Evolutionary conservation across 2,888 invertebrate genomes (phyloP).

Genomic region (Drosophila subquinaria): DNA sequence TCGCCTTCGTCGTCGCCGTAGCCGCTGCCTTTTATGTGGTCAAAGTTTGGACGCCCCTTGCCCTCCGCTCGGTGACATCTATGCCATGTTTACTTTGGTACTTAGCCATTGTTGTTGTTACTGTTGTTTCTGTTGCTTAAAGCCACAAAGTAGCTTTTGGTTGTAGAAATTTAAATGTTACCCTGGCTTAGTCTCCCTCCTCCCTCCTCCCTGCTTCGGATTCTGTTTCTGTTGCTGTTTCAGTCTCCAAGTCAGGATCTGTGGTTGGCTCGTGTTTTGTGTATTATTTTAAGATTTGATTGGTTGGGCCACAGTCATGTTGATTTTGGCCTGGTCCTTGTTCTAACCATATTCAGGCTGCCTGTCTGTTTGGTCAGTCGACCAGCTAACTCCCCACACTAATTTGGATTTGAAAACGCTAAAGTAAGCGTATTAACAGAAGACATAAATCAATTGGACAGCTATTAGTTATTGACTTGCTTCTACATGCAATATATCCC

Average conservation of each 20-base stretch:
- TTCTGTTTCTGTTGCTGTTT: background rate
- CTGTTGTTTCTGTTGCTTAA: constrained; percentile 60
- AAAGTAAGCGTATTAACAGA: background rate
- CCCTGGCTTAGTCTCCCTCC: constrained; percentile 42
- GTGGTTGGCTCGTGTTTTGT: constrained; percentile 64
- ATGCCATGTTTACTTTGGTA: constrained; percentile 80
- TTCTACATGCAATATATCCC: constrained; percentile 9
- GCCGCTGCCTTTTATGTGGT: constrained; percentile 65
- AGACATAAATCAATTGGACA: constrained; percentile 3
- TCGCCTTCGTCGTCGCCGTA: constrained; percentile 34
- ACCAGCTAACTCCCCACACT: constrained; percentile 9
- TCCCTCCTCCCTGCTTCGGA: background rate
- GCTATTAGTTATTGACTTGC: background rate
- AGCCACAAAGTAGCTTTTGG: constrained; percentile 84
- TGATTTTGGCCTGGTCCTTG: constrained; percentile 42
- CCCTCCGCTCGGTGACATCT: constrained; percentile 63
- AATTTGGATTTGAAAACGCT: constrained; percentile 41
- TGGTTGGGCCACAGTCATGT: constrained; percentile 54
- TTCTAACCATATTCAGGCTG: constrained; percentile 14
- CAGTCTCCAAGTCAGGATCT: constrained; percentile 21
- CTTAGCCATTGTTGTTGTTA: constrained; percentile 64
- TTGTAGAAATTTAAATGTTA: constrained; percentile 74
- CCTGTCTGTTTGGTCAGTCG: constrained; percentile 37
- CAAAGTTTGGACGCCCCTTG: constrained; percentile 54
- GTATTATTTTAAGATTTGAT: constrained; percentile 74